phyloP scores from a whole-genome alignment of 2,888 invertebrate genomes.

The Sepiola atlantica region DNA sequence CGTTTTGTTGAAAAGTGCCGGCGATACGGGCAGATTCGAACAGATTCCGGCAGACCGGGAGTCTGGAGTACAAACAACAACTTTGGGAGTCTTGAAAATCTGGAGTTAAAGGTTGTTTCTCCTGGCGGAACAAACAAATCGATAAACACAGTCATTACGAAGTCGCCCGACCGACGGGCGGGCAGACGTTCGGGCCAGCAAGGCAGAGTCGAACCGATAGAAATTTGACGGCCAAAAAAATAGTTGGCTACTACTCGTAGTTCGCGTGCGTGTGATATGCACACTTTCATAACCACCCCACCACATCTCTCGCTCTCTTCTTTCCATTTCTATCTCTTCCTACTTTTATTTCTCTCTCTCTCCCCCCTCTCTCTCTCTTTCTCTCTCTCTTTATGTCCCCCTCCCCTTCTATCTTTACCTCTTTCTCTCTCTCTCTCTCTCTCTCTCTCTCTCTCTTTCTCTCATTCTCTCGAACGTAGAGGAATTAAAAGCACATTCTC shows the following conservation, averaged over 20 bases:
- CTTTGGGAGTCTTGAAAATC: constrained; percentile 32
- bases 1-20: background rate
- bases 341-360: background rate
- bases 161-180: background rate
- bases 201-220: background rate
- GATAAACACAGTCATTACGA: background rate
- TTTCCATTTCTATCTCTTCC: background rate
- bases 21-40: background rate
- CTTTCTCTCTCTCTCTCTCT: background rate
- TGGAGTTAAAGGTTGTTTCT: constrained; percentile 32
- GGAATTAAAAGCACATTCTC: background rate
- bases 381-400: background rate
- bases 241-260: background rate
- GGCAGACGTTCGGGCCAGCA: background rate
- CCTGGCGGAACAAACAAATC: background rate
- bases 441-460: background rate
- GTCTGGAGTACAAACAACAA: constrained; percentile 32
- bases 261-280: background rate
- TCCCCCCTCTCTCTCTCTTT: background rate
- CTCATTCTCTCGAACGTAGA: background rate
- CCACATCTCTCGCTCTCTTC: background rate
- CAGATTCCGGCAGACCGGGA: too few species aligned
- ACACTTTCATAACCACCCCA: background rate
- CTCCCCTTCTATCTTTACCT: background rate
- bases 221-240: background rate